Base-by-base conservation (phyloP, 1,140 invertebrate genomes). In the Aphaenogaster floridana region DNA sequence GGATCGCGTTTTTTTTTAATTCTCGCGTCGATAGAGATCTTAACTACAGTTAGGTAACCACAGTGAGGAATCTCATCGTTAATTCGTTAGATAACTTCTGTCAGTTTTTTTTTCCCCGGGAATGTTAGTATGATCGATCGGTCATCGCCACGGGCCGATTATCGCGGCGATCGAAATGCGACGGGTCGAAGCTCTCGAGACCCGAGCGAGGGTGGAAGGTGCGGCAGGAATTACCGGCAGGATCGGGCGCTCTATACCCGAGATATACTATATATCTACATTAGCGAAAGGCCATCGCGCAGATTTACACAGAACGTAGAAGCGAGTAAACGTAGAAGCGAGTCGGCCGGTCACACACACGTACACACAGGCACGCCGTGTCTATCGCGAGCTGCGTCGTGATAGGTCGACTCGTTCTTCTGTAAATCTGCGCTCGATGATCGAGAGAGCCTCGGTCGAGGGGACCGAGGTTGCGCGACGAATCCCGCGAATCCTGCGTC, bases 281-380 rank as follows among this genome's bases (percentile, higher is more conserved):
- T 89, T 89, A 89, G 74, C 64, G 64, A 88, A 89, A 85, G 79
- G 86, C 66, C 88, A 85, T 74, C 88, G 79, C 88, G 72, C 72
- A 63, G 88, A 87, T 89, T 89, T 89, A 77, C 79, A 79, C 63
- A 69, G 72, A 89, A 5, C 74, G 34, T 57, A 79, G 59, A 84
- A 66, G 50, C 63, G 78, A 80, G 68, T 59, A 74, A 83, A 87
- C 63, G 69, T 77, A 77, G 66, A 79, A 89, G 76, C 86, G 88
- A 87, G 72, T 88, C 64, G 86, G 76, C 39, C 79, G 63, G 76
- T 84, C 79, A 78, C 74, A 74, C 34, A n/a, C 52, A n/a, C 21
- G 8, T 17, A 48, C 11, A 45, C 52, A 48, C 17, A 45, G 9
- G 8, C 45, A 63, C 21, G 17, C 17, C 9, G n/a, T 59, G n/a